Percentiles rank a stretch among this genome's conserved stretches.
Evolutionary conservation across 2,888 invertebrate species (phyloP).

Genomic region (Apantesis nais): DNA sequence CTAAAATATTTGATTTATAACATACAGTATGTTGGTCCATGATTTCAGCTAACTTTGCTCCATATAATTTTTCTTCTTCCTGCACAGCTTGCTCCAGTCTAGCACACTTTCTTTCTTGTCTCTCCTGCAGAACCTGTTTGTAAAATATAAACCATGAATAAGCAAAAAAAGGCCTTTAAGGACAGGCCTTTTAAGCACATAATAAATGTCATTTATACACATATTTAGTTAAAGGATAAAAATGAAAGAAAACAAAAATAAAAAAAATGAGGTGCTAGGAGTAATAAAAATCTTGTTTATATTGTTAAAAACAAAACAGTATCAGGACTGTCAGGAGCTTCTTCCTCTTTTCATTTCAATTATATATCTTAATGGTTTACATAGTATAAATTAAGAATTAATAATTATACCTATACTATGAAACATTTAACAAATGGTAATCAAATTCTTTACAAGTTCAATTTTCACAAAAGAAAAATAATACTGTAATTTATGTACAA

Average conservation of each 20-base stretch:
- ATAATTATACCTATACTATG: too few relatives aligned
- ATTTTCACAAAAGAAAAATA: background rate
- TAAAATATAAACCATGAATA: background rate
- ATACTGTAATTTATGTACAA: background rate
- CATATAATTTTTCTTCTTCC: conserved; percentile 94
- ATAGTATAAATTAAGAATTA: too few relatives aligned
- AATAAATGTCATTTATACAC: too few relatives aligned
- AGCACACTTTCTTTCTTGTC: conserved; percentile 94
- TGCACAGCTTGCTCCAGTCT: conserved; percentile 92
- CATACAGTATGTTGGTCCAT: conserved; percentile 94
- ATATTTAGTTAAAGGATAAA: too few relatives aligned
- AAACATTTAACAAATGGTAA: too few relatives aligned
- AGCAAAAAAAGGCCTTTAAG: background rate
- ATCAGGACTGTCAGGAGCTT: too few relatives aligned
- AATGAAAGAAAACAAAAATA: too few relatives aligned
- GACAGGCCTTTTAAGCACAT: too few relatives aligned
- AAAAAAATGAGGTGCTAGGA: too few relatives aligned
- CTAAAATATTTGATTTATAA: background rate
- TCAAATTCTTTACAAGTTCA: background rate
- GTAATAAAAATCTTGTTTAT: background rate
- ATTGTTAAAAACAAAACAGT: background rate
- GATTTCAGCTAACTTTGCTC: conserved; percentile 91
- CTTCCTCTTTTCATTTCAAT: too few relatives aligned
- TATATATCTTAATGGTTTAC: too few relatives aligned
- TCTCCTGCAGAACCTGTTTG: conserved; percentile 90